Evolutionary conservation across 2,113 vertebrate genomes (phyloP).

Genomic region (Equus przewalskii): DNA sequence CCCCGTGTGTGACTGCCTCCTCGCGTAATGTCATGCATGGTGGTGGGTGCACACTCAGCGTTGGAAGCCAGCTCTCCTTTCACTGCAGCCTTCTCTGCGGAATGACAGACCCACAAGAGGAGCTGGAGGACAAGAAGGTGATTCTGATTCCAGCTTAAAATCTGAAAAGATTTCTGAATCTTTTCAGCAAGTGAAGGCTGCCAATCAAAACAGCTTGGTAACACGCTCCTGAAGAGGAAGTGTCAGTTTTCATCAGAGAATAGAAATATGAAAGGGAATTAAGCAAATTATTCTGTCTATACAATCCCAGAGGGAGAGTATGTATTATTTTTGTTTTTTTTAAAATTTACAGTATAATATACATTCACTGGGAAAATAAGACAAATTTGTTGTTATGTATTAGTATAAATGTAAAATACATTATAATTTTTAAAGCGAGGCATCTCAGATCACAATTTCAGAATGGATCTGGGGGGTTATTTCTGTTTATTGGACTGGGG

Average conservation of each 20-base stretch:
- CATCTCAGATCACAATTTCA: neutral
- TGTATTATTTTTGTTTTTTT: slow-evolving; percentile 17
- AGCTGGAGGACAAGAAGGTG: slow-evolving; percentile 21
- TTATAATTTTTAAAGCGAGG: slow-evolving; percentile 63
- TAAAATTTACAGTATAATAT: slow-evolving; percentile 11
- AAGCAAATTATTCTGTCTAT: slow-evolving; percentile 61
- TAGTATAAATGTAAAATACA: slow-evolving; percentile 73
- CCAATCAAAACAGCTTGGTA: slow-evolving; percentile 52
- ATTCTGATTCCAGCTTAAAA: slow-evolving; percentile 68
- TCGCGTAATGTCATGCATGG: neutral
- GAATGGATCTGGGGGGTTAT: neutral
- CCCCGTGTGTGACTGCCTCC: neutral
- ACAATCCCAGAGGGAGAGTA: neutral
- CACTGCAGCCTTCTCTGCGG: slow-evolving; percentile 49
- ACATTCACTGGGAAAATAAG: slow-evolving; percentile 68
- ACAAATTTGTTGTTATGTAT: slow-evolving; percentile 71
- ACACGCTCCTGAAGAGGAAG: slow-evolving; percentile 65
- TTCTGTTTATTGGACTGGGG: neutral
- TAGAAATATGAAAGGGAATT: slow-evolving; percentile 61
- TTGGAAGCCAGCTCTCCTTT: neutral
- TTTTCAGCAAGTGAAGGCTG: slow-evolving; percentile 73
- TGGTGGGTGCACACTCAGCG: neutral
- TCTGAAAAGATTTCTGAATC: slow-evolving; percentile 61
- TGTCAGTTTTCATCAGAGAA: slow-evolving; percentile 67
- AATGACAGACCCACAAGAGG: slow-evolving; percentile 62